Evolutionary conservation across 2,888 invertebrate species (phyloP).

Genomic region (Rhogogaster chlorosoma): DNA sequence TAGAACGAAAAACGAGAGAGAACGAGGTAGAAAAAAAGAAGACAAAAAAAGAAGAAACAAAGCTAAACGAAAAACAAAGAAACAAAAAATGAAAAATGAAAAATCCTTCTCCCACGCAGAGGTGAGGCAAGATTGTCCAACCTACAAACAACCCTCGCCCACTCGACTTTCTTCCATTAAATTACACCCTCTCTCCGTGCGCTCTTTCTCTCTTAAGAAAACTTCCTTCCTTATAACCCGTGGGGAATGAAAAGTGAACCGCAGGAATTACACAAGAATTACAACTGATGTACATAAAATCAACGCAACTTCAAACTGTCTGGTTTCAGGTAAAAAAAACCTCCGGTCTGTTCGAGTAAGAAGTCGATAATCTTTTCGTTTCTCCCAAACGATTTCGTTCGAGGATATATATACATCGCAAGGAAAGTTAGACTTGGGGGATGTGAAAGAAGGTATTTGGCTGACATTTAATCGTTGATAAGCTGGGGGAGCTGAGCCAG

Average conservation of each 20-base stretch:
- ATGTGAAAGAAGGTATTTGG: neutral
- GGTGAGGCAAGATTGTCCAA: neutral
- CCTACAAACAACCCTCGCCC: neutral
- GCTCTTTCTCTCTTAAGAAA: neutral
- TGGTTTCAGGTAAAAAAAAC: neutral
- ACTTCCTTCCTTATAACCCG: neutral
- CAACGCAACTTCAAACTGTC: neutral
- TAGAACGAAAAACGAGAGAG: neutral
- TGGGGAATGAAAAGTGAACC: neutral
- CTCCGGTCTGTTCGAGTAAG: neutral
- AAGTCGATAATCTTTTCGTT: neutral
- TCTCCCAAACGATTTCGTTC: neutral
- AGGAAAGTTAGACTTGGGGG: neutral
- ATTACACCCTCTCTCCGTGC: neutral
- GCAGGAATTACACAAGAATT: neutral
- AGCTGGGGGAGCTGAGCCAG: neutral
- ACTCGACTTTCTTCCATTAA: slow-evolving; percentile 16
- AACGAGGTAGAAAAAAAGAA: neutral
- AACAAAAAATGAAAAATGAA: no score
- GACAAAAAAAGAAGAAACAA: neutral
- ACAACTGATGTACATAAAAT: neutral
- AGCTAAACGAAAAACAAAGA: neutral
- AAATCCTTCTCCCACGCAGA: neutral
- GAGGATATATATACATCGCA: neutral
- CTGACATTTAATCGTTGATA: slow-evolving; percentile 41